These are phyloP conservation scores for Mola mola DNA, from an alignment of 2,113 vertebrate species.

Conservation along the genomic window DNA sequence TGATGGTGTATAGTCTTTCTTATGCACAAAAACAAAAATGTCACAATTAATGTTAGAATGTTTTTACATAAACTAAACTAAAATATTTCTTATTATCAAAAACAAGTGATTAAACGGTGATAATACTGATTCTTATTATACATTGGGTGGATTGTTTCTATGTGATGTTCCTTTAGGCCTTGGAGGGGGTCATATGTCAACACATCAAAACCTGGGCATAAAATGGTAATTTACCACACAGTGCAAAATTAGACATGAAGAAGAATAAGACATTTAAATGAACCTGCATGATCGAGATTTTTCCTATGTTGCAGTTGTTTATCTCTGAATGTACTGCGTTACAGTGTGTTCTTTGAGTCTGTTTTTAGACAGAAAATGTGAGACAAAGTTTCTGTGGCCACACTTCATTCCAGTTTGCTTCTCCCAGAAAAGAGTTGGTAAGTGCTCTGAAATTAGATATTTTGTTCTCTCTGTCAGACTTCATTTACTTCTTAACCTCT, in stretches of 20 bases:
- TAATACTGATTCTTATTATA: neutral
- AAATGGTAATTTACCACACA: neutral
- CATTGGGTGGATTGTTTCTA: neutral
- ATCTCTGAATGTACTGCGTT: neutral
- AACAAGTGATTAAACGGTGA: neutral
- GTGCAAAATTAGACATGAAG: neutral
- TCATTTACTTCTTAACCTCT: conserved; percentile 7
- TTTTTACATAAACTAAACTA: neutral
- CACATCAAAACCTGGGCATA: neutral
- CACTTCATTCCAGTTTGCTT: conserved; percentile 62
- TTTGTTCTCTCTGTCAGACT: conserved; percentile 21
- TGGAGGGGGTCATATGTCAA: neutral
- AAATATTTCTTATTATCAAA: neutral
- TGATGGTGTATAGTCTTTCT: neutral
- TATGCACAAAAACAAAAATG: neutral
- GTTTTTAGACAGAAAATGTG: conserved; percentile 26
- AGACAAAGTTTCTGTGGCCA: conserved; percentile 47
- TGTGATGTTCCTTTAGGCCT: neutral
- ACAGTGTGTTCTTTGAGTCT: neutral
- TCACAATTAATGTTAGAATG: neutral
- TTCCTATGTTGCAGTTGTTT: no score
- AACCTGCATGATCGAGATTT: no score
- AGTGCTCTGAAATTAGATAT: conserved; percentile 11
- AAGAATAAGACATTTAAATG: neutral
- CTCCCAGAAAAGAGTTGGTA: conserved; percentile 19